A percentile compares a stretch with the other conserved stretches of the same genome.
Evolutionary conservation across 2,113 vertebrate genomes (phyloP).

Genomic region (Aviceda subcristata): DNA sequence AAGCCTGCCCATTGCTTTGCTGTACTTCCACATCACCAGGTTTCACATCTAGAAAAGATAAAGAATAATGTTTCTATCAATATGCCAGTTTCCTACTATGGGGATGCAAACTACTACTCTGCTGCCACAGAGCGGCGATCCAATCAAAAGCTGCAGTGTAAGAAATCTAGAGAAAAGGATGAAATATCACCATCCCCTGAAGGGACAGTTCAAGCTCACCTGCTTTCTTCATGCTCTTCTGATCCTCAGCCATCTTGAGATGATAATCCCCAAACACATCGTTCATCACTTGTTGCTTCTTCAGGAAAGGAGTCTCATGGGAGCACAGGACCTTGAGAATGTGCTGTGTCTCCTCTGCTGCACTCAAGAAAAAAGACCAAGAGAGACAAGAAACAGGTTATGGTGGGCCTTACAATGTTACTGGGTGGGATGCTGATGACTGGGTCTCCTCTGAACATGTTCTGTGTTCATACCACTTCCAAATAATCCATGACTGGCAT

Average conservation of each 20-base stretch:
- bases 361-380: neutral
- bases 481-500: neutral
- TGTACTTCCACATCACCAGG: neutral
- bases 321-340: conserved; percentile 13
- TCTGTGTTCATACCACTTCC: neutral
- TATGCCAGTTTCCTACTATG: neutral
- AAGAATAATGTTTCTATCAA: neutral
- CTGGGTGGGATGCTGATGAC: neutral
- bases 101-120: neutral
- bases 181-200: neutral
- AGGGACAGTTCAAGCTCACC: conserved; percentile 1
- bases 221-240: neutral
- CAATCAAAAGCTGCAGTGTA: neutral
- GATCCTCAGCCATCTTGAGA: conserved; percentile 44
- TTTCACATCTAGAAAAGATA: neutral
- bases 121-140: neutral
- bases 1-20: neutral
- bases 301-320: neutral
- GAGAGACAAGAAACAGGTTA: neutral
- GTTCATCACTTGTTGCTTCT: conserved; percentile 48
- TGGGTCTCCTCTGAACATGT: neutral
- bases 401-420: neutral
- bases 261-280: conserved; percentile 2
- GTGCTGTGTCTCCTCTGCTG: conserved; percentile 11
- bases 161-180: neutral